Evolutionary conservation across 2,888 invertebrate species (phyloP).

Genomic region (Diogma glabrata): DNA sequence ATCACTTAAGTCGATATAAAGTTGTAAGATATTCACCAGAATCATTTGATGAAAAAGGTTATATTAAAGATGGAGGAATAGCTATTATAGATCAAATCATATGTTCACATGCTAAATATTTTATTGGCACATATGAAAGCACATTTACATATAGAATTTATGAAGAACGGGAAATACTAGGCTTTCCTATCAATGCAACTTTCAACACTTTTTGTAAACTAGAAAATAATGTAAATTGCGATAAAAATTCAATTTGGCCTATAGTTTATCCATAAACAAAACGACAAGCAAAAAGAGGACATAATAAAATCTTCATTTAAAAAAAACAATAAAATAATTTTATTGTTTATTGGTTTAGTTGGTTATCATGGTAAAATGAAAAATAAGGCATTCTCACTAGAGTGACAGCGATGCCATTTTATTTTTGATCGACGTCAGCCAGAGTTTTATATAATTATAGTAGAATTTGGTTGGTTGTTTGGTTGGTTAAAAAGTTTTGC

Average conservation of each 20-base stretch:
- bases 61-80: constrained; percentile 63
- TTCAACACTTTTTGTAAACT: constrained; percentile 63
- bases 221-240: constrained; percentile 47
- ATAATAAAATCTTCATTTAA: too few species aligned
- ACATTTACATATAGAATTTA: constrained; percentile 95
- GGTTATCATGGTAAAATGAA: too few species aligned
- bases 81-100: constrained; percentile 95
- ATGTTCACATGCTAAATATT: constrained; percentile 70
- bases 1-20: constrained; percentile 26
- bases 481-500: too few species aligned
- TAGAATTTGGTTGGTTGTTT: too few species aligned
- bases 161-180: constrained; percentile 92
- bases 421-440: too few species aligned
- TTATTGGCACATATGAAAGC: constrained; percentile 87
- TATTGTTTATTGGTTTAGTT: too few species aligned
- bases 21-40: constrained; percentile 29
- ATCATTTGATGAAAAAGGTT: constrained; percentile 25
- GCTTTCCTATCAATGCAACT: constrained; percentile 66
- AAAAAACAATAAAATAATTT: too few species aligned
- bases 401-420: too few species aligned
- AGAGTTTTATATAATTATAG: too few species aligned
- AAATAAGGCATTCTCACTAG: too few species aligned
- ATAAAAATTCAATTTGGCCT: constrained; percentile 66
- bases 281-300: too few species aligned
- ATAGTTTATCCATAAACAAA: too few species aligned